Percentiles rank a stretch among this genome's conserved stretches.
Conservation (phyloP, 2,797 vertebrate genomes). For the Ataeniobius toweri region DNA sequence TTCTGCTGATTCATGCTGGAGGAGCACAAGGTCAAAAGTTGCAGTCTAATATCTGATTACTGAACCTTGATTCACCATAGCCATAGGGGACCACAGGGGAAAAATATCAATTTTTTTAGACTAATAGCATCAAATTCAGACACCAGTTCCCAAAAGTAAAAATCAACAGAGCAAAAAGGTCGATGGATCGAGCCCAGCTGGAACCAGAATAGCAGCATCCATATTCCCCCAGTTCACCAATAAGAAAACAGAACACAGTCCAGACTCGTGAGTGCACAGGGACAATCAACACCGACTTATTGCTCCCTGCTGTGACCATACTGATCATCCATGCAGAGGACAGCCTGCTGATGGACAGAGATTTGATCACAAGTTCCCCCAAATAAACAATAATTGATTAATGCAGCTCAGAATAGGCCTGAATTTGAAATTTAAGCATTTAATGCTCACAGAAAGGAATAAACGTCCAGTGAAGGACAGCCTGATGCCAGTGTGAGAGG, state of each 20-base stretch:
- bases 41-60: background rate
- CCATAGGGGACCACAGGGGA: background rate
- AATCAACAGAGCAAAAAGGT: conserved; percentile 26
- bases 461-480: conserved; percentile 28
- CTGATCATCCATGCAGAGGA: conserved; percentile 36
- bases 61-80: conserved; percentile 8
- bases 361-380: conserved; percentile 37
- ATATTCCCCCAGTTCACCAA: conserved; percentile 29
- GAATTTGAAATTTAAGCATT: conserved; percentile 30
- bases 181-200: conserved; percentile 37
- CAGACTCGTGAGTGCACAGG: conserved; percentile 21
- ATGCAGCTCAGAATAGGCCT: conserved; percentile 31
- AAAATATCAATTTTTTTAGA: conserved; percentile 12
- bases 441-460: conserved; percentile 36
- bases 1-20: background rate
- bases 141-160: conserved; percentile 36
- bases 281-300: conserved; percentile 44
- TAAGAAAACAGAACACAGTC: conserved; percentile 22
- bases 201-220: conserved; percentile 42
- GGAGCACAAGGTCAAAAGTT: background rate
- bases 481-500: conserved; percentile 56
- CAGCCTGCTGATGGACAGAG: conserved; percentile 32
- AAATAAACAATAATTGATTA: conserved; percentile 57
- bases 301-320: conserved; percentile 40
- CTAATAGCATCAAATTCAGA: conserved; percentile 18